A percentile compares a stretch with the other conserved stretches of the same genome.
Evolutionary conservation across 2,888 invertebrate genomes (phyloP).

Genomic region (Xestia xanthographa): DNA sequence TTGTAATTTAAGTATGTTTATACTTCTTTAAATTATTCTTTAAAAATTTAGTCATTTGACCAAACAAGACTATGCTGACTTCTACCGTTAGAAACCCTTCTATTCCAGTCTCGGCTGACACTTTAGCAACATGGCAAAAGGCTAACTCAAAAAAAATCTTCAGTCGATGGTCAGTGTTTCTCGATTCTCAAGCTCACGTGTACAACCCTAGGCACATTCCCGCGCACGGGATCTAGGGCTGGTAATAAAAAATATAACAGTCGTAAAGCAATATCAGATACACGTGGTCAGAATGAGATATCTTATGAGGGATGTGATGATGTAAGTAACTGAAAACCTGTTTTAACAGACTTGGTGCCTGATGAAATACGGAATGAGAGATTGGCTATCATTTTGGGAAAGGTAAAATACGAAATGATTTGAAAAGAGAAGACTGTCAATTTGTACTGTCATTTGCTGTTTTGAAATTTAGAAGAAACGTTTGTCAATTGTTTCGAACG

Average conservation of each 20-base stretch:
- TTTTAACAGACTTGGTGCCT: constrained; percentile 42
- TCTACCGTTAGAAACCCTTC: not conserved
- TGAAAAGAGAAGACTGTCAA: not conserved
- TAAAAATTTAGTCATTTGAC: too few species aligned
- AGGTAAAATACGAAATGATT: not conserved
- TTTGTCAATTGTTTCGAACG: not conserved
- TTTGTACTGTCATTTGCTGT: not conserved
- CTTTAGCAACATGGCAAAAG: not conserved
- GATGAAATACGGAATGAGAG: constrained; percentile 41
- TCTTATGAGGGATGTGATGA: constrained; percentile 18
- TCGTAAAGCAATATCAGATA: constrained; percentile 72
- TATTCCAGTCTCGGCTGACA: constrained; percentile 1
- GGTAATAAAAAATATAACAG: constrained; percentile 75
- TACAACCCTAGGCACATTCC: constrained; percentile 56
- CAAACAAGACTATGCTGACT: too few species aligned
- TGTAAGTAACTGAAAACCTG: constrained; percentile 55
- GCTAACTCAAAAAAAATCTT: constrained; percentile 32
- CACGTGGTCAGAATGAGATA: constrained; percentile 70
- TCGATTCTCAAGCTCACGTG: constrained; percentile 40
- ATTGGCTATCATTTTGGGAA: not conserved
- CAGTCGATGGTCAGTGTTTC: constrained; percentile 34
- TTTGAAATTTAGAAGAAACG: not conserved
- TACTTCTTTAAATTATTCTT: too few species aligned
- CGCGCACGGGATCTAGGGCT: constrained; percentile 54
- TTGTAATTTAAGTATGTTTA: not conserved